Evolutionary conservation across 1,140 invertebrate species (phyloP), one percentile per base, ranked within the genome.

Genomic region (Tetramorium simillimum): DNA sequence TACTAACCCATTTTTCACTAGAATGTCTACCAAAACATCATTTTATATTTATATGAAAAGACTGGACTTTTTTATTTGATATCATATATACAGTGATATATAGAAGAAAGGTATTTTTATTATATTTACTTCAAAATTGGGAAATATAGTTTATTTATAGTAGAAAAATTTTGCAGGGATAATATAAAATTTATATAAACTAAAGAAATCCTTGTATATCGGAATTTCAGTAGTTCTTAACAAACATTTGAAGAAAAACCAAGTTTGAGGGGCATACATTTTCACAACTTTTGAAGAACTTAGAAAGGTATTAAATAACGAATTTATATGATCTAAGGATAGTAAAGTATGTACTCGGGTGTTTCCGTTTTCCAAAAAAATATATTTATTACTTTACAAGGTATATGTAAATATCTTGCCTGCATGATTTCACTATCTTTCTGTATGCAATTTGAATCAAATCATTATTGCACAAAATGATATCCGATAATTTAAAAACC

Each of bases 171-270:
- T 87, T 90, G 37, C 88, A 91, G 86, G 89, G 77, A 73, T 84
- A 85, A 65, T 88, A 24, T 86, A 92, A 78, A 86, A 89, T 85
- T 70, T 14, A 49, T 89, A 51, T 86, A 89, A 85, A 84, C 72
- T 86, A 87, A 85, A 86, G 58, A 89, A 88, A 85, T 53, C 63
- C 65, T 80, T 85, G 77, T 88, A 72, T 88, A 91, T 85, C 72
- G 72, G 76, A 88, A 84, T 87, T 92, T 92, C 62, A 70, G 89
- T 85, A 90, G 88, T 86, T 86, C 63, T 88, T 90, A 88, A 33
- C 86, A 88, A 88, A 63, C 88, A 90, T 87, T 89, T 87, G 87
- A 91, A 90, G 91, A 90, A 82, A 92, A 82, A 92, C 89, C 82
- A 89, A 88, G 65, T 89, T 90, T 86, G 87, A 40, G 60, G 88